phyloP scores from a whole-genome alignment of 2,888 invertebrate species.

The Netelia fuscicornis region DNA sequence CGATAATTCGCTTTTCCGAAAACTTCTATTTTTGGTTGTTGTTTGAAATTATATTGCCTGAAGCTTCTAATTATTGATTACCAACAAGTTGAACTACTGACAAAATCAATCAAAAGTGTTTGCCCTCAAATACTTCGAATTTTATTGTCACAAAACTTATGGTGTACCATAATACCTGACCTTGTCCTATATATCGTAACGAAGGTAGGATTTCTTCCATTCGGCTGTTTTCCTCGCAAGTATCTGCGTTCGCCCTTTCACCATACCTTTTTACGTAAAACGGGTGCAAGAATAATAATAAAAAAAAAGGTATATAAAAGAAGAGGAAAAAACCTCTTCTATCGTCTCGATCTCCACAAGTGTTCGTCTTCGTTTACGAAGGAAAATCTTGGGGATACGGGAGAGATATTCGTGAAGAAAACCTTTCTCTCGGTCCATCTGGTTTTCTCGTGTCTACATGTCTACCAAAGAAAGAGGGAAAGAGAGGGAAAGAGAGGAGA shows the following conservation, averaged over 20 bases:
- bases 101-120: too few relatives aligned
- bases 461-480: too few relatives aligned
- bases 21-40: too few relatives aligned
- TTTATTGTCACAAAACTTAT: too few relatives aligned
- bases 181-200: neutral
- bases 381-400: neutral
- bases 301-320: neutral
- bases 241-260: neutral
- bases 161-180: too few relatives aligned
- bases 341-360: conserved; percentile 34
- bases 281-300: neutral
- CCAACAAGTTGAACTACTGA: too few relatives aligned
- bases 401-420: neutral
- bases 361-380: conserved; percentile 37
- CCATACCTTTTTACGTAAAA: conserved; percentile 28
- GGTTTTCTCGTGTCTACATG: conserved; percentile 16
- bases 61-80: too few relatives aligned
- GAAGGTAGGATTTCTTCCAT: neutral
- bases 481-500: neutral
- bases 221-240: too few relatives aligned
- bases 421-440: neutral
- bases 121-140: too few relatives aligned
- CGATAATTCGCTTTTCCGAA: too few relatives aligned
- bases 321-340: conserved; percentile 23
- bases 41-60: too few relatives aligned